phyloP scores from a whole-genome alignment of 2,113 vertebrate genomes.

The Dinomys branickii region DNA sequence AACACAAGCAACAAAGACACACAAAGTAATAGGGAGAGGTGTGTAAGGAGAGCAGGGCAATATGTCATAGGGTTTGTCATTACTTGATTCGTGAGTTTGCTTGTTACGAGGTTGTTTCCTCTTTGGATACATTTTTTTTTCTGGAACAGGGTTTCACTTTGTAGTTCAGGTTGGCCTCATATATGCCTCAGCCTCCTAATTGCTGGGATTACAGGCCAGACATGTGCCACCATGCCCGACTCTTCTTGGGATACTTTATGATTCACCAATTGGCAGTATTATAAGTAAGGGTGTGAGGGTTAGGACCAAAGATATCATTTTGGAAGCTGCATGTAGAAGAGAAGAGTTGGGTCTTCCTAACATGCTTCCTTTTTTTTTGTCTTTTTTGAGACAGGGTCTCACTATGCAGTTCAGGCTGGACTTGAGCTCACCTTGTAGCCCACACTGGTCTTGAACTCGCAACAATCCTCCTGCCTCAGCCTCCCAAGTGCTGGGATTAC shows the following conservation, averaged over 20 bases:
- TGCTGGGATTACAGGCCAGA: neutral
- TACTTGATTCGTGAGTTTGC: neutral
- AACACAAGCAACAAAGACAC: neutral
- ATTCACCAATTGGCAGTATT: neutral
- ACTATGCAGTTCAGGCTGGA: too few relatives aligned
- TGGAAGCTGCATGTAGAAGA: neutral
- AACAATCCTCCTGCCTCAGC: too few relatives aligned
- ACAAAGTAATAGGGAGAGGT: neutral
- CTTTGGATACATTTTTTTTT: neutral
- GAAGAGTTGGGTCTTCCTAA: neutral
- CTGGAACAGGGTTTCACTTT: neutral
- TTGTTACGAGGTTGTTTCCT: conserved; percentile 8
- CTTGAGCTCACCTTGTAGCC: too few relatives aligned
- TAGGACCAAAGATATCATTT: neutral
- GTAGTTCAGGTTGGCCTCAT: neutral
- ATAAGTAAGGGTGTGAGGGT: neutral
- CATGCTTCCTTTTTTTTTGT: too few relatives aligned
- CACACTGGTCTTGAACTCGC: too few relatives aligned
- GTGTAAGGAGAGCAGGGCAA: neutral
- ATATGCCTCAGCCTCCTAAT: neutral
- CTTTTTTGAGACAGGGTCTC: too few relatives aligned
- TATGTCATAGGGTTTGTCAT: neutral
- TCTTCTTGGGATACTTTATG: neutral
- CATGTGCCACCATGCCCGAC: neutral
- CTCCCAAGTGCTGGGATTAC: too few relatives aligned